phyloP scores from a whole-genome alignment of 2,888 invertebrate species.

The Hirtodrosophila alboralis region DNA sequence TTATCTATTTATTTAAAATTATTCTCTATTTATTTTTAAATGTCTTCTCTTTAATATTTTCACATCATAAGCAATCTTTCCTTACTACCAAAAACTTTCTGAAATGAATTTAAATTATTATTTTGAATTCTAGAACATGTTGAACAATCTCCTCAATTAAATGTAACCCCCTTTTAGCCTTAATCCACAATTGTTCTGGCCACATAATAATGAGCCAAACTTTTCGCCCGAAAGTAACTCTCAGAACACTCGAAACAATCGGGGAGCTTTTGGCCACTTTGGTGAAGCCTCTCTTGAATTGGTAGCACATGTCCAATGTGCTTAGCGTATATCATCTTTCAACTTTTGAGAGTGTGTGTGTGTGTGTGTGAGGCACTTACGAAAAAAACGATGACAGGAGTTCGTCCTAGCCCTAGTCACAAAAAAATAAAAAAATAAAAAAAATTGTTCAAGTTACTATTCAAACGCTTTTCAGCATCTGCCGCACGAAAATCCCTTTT shows the following conservation, averaged over 20 bases:
- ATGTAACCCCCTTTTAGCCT: background rate
- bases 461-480: constrained; percentile 73
- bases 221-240: constrained; percentile 19
- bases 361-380: constrained; percentile 34
- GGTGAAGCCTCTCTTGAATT: constrained; percentile 31
- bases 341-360: constrained; percentile 18
- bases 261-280: constrained; percentile 34
- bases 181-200: constrained; percentile 25
- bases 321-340: constrained; percentile 50
- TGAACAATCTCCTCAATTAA: constrained; percentile 22
- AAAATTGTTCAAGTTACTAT: constrained; percentile 72
- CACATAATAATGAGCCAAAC: constrained; percentile 50
- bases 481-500: constrained; percentile 76
- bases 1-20: too few species aligned
- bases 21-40: too few species aligned
- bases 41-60: too few species aligned
- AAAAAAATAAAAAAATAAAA: constrained; percentile 41
- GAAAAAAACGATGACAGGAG: constrained; percentile 46
- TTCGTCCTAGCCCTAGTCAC: background rate
- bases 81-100: too few species aligned
- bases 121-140: too few species aligned
- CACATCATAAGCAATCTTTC: too few species aligned
- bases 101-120: too few species aligned
- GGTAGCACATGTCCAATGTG: constrained; percentile 56
- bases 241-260: constrained; percentile 27